Evolutionary conservation across 2,888 invertebrate genomes (phyloP).

Genomic region (Cinara cedri): DNA sequence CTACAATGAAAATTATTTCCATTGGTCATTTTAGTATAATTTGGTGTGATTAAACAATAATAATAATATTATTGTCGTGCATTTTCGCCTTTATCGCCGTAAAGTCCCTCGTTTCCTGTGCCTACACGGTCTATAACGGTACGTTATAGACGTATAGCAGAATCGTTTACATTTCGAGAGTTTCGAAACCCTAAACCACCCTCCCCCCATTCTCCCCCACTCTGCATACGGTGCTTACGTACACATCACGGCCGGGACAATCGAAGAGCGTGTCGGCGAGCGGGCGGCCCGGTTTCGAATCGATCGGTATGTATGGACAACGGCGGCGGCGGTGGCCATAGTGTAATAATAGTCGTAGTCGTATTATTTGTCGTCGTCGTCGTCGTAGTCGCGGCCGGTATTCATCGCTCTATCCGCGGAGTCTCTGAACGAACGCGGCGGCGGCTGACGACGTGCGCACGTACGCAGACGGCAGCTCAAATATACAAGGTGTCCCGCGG

Average conservation of each 20-base stretch:
- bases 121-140: too few species aligned
- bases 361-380: not conserved
- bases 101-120: too few species aligned
- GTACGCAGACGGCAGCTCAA: not conserved
- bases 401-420: not conserved
- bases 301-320: constrained; percentile 23
- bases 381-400: not conserved
- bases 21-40: too few species aligned
- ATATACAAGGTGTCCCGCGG: not conserved
- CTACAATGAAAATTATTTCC: too few species aligned
- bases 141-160: too few species aligned
- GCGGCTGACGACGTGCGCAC: not conserved
- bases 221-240: too few species aligned
- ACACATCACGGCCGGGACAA: not conserved
- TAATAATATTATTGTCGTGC: too few species aligned
- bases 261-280: constrained; percentile 25
- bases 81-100: too few species aligned
- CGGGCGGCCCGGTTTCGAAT: constrained; percentile 33
- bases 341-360: not conserved
- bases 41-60: too few species aligned
- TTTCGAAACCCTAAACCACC: too few species aligned
- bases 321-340: not conserved
- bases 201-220: too few species aligned
- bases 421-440: not conserved
- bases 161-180: too few species aligned